phyloP scores from a whole-genome alignment of 2,797 vertebrate species.

The Leontocebus nigricollis region DNA sequence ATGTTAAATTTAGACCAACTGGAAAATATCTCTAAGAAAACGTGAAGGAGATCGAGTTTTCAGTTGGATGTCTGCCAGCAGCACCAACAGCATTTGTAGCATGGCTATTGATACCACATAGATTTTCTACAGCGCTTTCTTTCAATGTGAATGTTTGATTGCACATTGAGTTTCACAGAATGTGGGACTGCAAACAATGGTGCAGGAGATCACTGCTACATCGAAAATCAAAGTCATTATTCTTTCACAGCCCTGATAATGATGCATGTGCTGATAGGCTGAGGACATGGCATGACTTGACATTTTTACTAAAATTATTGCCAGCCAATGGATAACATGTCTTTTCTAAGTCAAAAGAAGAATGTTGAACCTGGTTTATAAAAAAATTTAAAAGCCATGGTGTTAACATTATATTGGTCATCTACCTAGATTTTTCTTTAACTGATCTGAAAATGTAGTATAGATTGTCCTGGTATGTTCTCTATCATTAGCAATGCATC shows the following conservation, averaged over 20 bases:
- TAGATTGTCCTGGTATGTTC: not conserved
- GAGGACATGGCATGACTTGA: not conserved
- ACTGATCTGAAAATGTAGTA: not conserved
- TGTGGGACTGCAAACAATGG: not conserved
- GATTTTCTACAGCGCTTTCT: not conserved
- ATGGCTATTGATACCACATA: not conserved
- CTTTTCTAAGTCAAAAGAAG: constrained; percentile 20
- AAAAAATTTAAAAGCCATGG: not conserved
- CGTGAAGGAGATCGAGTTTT: not conserved
- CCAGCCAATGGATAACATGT: not conserved
- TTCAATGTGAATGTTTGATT: not conserved
- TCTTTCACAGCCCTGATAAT: not conserved
- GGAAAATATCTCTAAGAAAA: constrained; percentile 20
- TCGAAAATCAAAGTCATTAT: not conserved
- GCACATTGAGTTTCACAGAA: not conserved
- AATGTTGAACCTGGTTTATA: not conserved
- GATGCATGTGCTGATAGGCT: not conserved
- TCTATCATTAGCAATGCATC: not conserved
- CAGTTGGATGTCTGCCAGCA: not conserved
- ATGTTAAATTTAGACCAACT: not conserved
- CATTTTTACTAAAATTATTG: constrained; percentile 38
- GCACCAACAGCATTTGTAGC: not conserved
- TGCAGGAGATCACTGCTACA: not conserved
- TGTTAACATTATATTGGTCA: not conserved
- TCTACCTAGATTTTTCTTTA: not conserved